These are phyloP conservation scores for Choristoneura fumiferana DNA, from an alignment of 1,140 invertebrate species.

Conservation along the genomic window DNA sequence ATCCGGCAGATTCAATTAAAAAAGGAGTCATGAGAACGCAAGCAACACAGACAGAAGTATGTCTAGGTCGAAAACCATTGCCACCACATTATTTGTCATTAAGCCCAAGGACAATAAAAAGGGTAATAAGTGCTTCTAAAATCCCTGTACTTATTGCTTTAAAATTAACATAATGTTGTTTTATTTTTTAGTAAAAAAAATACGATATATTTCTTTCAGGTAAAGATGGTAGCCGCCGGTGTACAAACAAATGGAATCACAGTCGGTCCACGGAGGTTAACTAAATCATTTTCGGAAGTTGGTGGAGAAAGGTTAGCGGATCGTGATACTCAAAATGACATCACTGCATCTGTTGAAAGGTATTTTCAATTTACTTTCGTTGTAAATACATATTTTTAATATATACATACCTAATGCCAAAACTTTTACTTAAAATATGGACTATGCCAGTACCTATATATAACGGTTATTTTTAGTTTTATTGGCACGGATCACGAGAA, in stretches of 20 bases:
- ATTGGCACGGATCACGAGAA: constrained; percentile 84
- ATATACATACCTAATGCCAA: no score
- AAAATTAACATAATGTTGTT: not conserved
- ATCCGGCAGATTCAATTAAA: constrained; percentile 86
- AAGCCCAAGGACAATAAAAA: constrained; percentile 85
- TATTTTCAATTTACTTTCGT: constrained; percentile 26
- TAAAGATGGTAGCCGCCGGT: constrained; percentile 93
- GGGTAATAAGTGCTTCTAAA: constrained; percentile 66
- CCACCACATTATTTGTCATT: constrained; percentile 86
- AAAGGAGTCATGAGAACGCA: constrained; percentile 93
- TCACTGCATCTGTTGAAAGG: constrained; percentile 58
- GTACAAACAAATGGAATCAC: constrained; percentile 91
- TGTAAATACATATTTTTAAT: no score
- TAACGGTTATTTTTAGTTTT: constrained; percentile 45
- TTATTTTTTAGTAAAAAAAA: not conserved
- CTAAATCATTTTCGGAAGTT: constrained; percentile 91
- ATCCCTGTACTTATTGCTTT: no score
- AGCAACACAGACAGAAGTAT: constrained; percentile 93
- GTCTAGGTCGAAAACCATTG: constrained; percentile 82
- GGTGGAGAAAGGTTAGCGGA: constrained; percentile 76
- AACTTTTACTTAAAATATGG: no score
- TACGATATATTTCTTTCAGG: constrained; percentile 69
- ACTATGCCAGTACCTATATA: no score
- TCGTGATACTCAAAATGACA: constrained; percentile 51
- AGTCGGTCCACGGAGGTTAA: constrained; percentile 82